phyloP scores from a whole-genome alignment of 2,888 invertebrate genomes.

The Xylota sylvarum region DNA sequence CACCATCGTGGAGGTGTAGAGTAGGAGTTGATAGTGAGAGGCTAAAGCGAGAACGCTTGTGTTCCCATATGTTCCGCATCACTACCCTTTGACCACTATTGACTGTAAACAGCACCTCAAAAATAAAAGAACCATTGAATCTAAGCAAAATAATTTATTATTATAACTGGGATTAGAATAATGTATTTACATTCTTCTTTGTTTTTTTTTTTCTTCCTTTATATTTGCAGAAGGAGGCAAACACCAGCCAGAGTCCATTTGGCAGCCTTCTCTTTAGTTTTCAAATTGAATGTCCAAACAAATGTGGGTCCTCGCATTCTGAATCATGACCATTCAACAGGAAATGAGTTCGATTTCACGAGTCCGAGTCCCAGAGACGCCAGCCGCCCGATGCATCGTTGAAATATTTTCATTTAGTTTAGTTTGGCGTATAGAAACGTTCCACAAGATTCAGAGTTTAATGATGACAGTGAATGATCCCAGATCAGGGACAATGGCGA shows the following conservation, averaged over 20 bases:
- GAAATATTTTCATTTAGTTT: slow-evolving; percentile 21
- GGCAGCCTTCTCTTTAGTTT: slow-evolving; percentile 93
- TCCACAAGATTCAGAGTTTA: slow-evolving; percentile 33
- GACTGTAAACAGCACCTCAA: not conserved
- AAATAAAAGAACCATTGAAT: not conserved
- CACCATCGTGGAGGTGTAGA: no score
- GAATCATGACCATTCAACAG: slow-evolving; percentile 71
- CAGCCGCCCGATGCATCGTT: slow-evolving; percentile 43
- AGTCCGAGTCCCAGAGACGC: slow-evolving; percentile 33
- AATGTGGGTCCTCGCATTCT: slow-evolving; percentile 94
- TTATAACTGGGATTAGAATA: not conserved
- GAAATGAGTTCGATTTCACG: slow-evolving; percentile 60
- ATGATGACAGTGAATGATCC: slow-evolving; percentile 36
- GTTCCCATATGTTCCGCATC: no score
- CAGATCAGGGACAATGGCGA: slow-evolving; percentile 15
- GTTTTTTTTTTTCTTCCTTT: no score
- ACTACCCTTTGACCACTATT: not conserved
- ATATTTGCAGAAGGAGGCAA: slow-evolving; percentile 93
- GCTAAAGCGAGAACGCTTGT: no score
- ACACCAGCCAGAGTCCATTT: slow-evolving; percentile 97
- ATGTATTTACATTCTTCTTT: not conserved
- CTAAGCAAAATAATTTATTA: slow-evolving; percentile 36
- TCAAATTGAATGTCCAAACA: slow-evolving; percentile 97
- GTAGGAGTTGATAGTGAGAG: no score
- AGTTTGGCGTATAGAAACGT: slow-evolving; percentile 38